Conservation (phyloP, 2,888 invertebrate species). For the Acronicta aceris region DNA sequence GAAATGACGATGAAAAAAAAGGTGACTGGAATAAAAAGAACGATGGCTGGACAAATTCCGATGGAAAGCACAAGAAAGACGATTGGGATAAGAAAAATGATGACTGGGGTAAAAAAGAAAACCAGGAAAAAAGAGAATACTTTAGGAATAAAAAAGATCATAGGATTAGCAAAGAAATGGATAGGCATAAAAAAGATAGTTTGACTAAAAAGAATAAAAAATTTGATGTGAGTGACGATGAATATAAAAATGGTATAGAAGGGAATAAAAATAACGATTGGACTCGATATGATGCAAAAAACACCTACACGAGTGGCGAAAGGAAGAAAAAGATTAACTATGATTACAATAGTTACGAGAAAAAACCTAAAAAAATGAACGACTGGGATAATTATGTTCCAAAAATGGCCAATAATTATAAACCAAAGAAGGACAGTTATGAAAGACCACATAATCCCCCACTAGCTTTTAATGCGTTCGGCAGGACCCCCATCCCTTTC, state of each 20-base stretch:
- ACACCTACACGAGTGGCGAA: neutral
- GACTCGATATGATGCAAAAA: neutral
- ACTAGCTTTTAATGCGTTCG: constrained; percentile 18
- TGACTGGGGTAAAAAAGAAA: constrained; percentile 2
- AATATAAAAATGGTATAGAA: constrained; percentile 19
- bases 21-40: neutral
- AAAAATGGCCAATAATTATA: constrained; percentile 19
- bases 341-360: neutral
- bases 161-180: constrained; percentile 12
- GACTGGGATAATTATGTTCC: constrained; percentile 30
- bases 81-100: constrained; percentile 8
- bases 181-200: constrained; percentile 13
- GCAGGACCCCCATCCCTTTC: constrained; percentile 59
- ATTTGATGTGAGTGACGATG: neutral
- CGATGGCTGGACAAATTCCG: constrained; percentile 4
- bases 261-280: constrained; percentile 8
- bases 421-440: constrained; percentile 12
- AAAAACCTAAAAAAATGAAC: neutral
- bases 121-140: constrained; percentile 6
- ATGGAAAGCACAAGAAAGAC: neutral
- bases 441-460: constrained; percentile 4
- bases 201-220: constrained; percentile 20
- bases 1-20: neutral
- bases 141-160: constrained; percentile 10
- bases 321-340: neutral